Evolutionary conservation across 2,797 vertebrate species (phyloP).

Genomic region (Parotocinclus haroldoi): DNA sequence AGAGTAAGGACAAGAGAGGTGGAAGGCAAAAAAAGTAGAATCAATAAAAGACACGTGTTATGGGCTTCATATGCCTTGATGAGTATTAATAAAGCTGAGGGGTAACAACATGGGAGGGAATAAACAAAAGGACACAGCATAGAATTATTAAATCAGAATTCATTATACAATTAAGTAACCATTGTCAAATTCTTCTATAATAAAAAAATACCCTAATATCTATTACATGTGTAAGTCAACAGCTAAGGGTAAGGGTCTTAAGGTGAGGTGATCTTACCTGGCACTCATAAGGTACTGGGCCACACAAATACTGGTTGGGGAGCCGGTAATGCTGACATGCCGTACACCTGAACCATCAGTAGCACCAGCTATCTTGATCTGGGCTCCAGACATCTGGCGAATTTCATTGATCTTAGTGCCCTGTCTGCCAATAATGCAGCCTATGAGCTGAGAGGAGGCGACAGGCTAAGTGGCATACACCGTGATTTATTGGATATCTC

Average conservation of each 20-base stretch:
- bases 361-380: slow-evolving; percentile 94
- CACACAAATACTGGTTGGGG: slow-evolving; percentile 89
- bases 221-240: slow-evolving; percentile 22
- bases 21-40: slow-evolving; percentile 70
- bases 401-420: slow-evolving; percentile 98
- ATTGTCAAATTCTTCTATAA: slow-evolving; percentile 5
- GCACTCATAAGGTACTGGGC: slow-evolving; percentile 95
- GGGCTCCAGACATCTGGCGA: slow-evolving; percentile 93
- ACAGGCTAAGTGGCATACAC: slow-evolving; percentile 33
- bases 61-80: slow-evolving; percentile 79
- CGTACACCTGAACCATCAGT: slow-evolving; percentile 89
- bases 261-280: slow-evolving; percentile 79
- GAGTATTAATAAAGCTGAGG: slow-evolving; percentile 63
- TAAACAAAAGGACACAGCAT: slow-evolving; percentile 30
- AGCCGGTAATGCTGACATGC: slow-evolving; percentile 91
- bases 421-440: slow-evolving; percentile 97
- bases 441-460: slow-evolving; percentile 80
- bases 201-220: not conserved
- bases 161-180: slow-evolving; percentile 1
- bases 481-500: slow-evolving; percentile 12
- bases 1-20: slow-evolving; percentile 54
- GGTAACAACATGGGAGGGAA: slow-evolving; percentile 40
- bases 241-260: not conserved
- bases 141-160: slow-evolving; percentile 10
- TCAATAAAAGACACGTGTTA: slow-evolving; percentile 83